Evolutionary conservation across 2,113 vertebrate species (phyloP).

Genomic region (Struthio camelus): DNA sequence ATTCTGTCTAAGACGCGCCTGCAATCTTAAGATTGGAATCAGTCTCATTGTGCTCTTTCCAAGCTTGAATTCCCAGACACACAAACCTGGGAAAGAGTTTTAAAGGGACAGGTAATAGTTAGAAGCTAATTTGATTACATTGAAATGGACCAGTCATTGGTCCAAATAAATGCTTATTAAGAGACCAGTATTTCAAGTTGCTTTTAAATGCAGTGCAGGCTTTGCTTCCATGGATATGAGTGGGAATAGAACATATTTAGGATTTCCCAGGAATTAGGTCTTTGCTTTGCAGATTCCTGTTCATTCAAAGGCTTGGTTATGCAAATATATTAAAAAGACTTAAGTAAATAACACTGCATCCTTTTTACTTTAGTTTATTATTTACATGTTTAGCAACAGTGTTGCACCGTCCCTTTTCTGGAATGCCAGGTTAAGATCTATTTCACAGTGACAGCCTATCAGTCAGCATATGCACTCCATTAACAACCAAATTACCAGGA

Average conservation of each 20-base stretch:
- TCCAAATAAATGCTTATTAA: conserved; percentile 56
- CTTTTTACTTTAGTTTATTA: conserved; percentile 27
- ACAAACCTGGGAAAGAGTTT: conserved; percentile 60
- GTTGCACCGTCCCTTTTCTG: neutral
- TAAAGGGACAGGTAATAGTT: conserved; percentile 66
- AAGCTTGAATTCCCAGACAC: conserved; percentile 66
- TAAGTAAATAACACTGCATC: conserved; percentile 19
- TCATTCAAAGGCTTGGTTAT: conserved; percentile 53
- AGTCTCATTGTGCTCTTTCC: conserved; percentile 57
- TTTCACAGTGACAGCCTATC: neutral
- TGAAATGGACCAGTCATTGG: conserved; percentile 51
- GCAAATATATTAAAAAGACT: conserved; percentile 48
- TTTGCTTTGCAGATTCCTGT: conserved; percentile 26
- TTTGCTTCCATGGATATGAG: conserved; percentile 36
- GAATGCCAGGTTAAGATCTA: neutral
- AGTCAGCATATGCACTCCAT: neutral
- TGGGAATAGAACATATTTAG: conserved; percentile 55
- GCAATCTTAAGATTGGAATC: conserved; percentile 65
- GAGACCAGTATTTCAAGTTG: conserved; percentile 62
- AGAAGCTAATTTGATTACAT: conserved; percentile 54
- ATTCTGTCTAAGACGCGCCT: conserved; percentile 52
- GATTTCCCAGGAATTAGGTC: conserved; percentile 57
- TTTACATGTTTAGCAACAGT: conserved; percentile 38
- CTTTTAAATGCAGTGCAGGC: neutral
- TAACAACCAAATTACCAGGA: neutral